Evolutionary conservation across 2,113 vertebrate genomes (phyloP), one percentile per base, ranked within the genome.

Genomic region (Leucopternis melanops): DNA sequence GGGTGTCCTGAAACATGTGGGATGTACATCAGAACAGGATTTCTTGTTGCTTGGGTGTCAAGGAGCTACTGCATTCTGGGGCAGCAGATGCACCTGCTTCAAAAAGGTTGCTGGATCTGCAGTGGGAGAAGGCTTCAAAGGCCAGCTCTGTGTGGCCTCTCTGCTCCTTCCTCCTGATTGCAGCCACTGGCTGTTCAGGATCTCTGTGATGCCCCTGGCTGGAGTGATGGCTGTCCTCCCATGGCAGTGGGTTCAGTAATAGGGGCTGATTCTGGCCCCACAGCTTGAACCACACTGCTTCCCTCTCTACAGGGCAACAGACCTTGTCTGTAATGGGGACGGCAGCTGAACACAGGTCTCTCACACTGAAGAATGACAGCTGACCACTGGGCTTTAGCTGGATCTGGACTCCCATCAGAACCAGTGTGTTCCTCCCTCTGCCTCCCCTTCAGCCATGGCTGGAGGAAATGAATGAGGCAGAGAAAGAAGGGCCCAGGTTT

Each of bases 301-400:
- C 13, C 57, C 45, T 50, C n/a, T 61, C 50, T 7, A 4, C 10
- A 36, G 47, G 25, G 49, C 29, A 38, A 16, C 3, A 7, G 6
- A 13, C 4, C 58, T 45, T 3, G 0, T 10, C n/a, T 42, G 27
- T 7, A 12, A 18, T 0, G 6, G 36, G 22, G 42, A 23, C 4
- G 13, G 54, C 54, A 85, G 71, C 66, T 72, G 47, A 22, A 38
- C 8, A 0, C 0, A 7, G 15, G 15, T 11, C 12, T 52, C 40
- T 52, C 34, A 15, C 25, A 10, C 20, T 38, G 67, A 5, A 12
- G 36, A 47, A 45, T 50, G 57, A 6, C 16, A 74, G 38, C 20
- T 75, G 13, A 19, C 26, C 36, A 3, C 6, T 32, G 57, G 52
- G 27, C 14, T 82, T 47, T 16, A 36, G 57, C 63, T 16, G 20